A percentile compares a stretch with the other conserved stretches of the same genome.
Evolutionary conservation across 2,797 vertebrate species (phyloP).

Genomic region (Eospalax fontanierii): DNA sequence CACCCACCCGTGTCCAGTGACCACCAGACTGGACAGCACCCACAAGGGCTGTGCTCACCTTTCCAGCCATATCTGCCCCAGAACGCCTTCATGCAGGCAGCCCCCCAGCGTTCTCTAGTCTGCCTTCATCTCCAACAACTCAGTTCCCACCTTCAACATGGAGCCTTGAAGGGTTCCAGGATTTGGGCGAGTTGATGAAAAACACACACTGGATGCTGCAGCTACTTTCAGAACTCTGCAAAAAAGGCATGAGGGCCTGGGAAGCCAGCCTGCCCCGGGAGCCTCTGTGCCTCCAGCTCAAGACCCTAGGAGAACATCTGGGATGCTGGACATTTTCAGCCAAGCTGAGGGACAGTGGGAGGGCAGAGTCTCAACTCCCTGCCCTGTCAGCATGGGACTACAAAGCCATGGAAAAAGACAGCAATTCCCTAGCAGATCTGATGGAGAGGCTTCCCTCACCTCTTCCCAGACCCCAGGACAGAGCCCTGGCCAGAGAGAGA

Average conservation of each 20-base stretch:
- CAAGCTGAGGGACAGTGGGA: background rate
- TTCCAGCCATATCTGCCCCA: background rate
- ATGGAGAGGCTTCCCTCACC: background rate
- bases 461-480: constrained; percentile 20
- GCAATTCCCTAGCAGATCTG: background rate
- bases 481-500: background rate
- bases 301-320: background rate
- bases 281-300: background rate
- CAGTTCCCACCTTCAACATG: background rate
- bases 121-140: background rate
- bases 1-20: background rate
- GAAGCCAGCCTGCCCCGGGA: background rate
- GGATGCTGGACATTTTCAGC: background rate
- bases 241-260: background rate
- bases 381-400: background rate
- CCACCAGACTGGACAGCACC: background rate
- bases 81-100: too few species aligned
- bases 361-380: background rate
- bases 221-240: background rate
- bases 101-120: background rate
- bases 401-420: background rate
- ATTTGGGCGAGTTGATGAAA: background rate
- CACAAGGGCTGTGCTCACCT: background rate
- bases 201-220: background rate
- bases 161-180: background rate